Percentiles rank a stretch among this genome's conserved stretches.
phyloP scores from a whole-genome alignment of 2,113 vertebrate genomes.

The Ia io region DNA sequence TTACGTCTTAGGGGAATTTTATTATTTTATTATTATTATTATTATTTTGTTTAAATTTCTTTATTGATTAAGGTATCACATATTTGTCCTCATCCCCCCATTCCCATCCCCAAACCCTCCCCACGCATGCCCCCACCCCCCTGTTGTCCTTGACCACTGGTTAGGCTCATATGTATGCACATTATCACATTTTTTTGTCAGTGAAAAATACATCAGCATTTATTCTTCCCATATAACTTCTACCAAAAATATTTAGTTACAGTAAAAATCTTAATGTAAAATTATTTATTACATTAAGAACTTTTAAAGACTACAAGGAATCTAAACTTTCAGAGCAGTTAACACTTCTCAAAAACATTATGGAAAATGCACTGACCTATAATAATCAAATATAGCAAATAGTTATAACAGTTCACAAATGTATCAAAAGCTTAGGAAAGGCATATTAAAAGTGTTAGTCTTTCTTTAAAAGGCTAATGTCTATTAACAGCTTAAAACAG shows the following conservation, averaged over 20 bases:
- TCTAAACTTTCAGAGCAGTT: conserved; percentile 21
- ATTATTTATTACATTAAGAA: not conserved
- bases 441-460: conserved; percentile 64
- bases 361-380: not conserved
- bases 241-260: not conserved
- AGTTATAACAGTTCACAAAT: conserved; percentile 34
- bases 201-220: conserved; percentile 4
- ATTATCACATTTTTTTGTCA: not conserved
- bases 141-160: too few relatives aligned
- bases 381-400: conserved; percentile 8
- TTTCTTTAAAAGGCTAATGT: conserved; percentile 75
- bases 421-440: conserved; percentile 61
- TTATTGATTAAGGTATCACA: too few relatives aligned
- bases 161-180: too few relatives aligned
- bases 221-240: conserved; percentile 3
- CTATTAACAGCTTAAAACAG: conserved; percentile 74
- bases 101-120: too few relatives aligned
- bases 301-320: not conserved
- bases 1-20: not conserved
- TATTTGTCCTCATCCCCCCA: too few relatives aligned
- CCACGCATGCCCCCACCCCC: too few relatives aligned
- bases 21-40: not conserved
- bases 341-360: conserved; percentile 18
- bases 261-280: conserved; percentile 19
- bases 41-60: too few relatives aligned